Evolutionary conservation across 2,113 vertebrate genomes (phyloP), one percentile per base, ranked within the genome.

Genomic region (Rhombomys opimus): DNA sequence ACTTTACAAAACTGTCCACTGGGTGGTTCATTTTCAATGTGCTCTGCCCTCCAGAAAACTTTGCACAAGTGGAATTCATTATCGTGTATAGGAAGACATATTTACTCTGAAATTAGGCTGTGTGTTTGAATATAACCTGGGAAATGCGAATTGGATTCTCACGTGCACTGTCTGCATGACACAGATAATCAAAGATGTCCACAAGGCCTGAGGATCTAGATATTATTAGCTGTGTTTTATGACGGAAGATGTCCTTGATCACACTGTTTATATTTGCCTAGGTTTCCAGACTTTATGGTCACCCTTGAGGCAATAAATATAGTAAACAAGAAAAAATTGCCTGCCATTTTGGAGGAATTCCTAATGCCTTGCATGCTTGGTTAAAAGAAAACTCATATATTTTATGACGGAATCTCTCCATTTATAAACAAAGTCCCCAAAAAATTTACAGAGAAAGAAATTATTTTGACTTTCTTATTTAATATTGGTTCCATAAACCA

Each of bases 391-490:
- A 91, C 38, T 32, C 65, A 30, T 81, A 86, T 78, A 95, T 97
- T 97, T 97, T 93, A 97, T 96, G 81, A 89, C 68, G 63, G 87
- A 97, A 93, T 95, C 84, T 96, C 82, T 96, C 77, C 96, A 89
- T 93, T 95, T 93, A 97, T 96, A 97, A 97, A 95, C 96, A 97
- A 97, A 96, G 73, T 52, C 57, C 46, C 89, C 2, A 91, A 95
- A 82, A 97, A 96, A 93, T 95, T 96, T 96, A 95, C 88, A 95
- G 68, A 92, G 92, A 88, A 97, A 95, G 93, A 96, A 95, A 97
- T 95, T 38, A 94, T 97, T 96, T 95, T 95, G 96, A 96, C 94
- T 92, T 97, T 96, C 88, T 95, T 93, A 91, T 68, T 97, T 90
- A 94, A 68, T 94, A 89, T 90, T 75, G 27, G 52, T 93, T 96